Percentiles rank a stretch among this genome's conserved stretches.
These are phyloP conservation scores for Zapus hudsonius DNA, from an alignment of 2,113 vertebrate genomes.

Conservation along the genomic window DNA sequence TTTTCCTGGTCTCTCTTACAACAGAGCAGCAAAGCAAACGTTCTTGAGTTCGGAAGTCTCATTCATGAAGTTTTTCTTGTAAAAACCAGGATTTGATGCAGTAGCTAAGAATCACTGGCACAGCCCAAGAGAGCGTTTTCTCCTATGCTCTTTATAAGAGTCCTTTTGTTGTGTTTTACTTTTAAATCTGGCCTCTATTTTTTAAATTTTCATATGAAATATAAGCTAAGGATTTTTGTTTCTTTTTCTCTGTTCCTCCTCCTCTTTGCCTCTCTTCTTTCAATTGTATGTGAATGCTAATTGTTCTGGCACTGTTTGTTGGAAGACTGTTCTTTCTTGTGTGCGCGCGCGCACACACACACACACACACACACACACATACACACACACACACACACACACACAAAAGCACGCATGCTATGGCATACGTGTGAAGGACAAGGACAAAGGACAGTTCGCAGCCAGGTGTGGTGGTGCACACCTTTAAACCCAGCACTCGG, in stretches of 20 bases:
- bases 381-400: no score
- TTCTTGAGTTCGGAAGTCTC: background rate
- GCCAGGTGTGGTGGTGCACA: no score
- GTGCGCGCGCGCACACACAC: no score
- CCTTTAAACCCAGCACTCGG: no score
- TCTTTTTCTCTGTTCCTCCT: no score
- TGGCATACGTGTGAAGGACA: no score
- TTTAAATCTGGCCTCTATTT: background rate
- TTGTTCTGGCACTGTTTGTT: background rate
- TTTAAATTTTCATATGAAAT: background rate
- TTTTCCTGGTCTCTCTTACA: background rate
- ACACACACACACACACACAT: no score
- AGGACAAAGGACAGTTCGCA: no score
- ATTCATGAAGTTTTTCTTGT: background rate
- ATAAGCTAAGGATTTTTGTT: background rate
- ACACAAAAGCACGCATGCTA: no score
- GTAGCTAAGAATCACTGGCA: background rate
- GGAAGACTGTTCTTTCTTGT: background rate
- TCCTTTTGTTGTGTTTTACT: background rate
- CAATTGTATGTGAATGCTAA: background rate
- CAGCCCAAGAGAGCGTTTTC: background rate
- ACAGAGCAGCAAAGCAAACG: background rate
- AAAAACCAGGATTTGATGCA: background rate
- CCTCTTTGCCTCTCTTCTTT: background rate
- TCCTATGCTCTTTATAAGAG: background rate